A percentile compares a stretch with the other conserved stretches of the same genome.
These are phyloP conservation scores for Nephrocerus scutellatus DNA, from an alignment of 2,888 invertebrate species.

Conservation along the genomic window DNA sequence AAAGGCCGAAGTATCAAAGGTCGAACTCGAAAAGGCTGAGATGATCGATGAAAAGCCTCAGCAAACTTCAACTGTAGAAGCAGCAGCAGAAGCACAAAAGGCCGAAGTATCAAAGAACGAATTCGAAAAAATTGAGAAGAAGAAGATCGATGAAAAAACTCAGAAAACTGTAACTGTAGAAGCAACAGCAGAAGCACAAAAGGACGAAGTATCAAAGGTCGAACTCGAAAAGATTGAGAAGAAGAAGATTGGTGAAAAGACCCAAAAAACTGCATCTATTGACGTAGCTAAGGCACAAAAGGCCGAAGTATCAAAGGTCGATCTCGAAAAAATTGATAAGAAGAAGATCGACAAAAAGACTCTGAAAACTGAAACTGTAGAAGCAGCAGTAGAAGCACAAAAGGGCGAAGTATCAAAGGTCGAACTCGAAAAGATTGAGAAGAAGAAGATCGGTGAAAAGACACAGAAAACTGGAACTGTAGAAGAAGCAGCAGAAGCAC, in stretches of 20 bases:
- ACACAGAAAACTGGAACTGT: neutral
- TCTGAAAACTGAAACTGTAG: constrained; percentile 2
- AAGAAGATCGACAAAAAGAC: constrained; percentile 16
- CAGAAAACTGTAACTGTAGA: too few relatives aligned
- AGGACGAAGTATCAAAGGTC: constrained; percentile 10
- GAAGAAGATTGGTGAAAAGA: too few relatives aligned
- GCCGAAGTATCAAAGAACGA: constrained; percentile 23
- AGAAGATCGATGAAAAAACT: neutral
- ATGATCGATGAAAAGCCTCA: constrained; percentile 14
- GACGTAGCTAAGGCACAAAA: constrained; percentile 15
- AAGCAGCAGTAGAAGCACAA: neutral
- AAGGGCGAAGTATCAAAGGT: constrained; percentile 8
- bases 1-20: neutral
- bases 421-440: constrained; percentile 9
- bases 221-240: constrained; percentile 8
- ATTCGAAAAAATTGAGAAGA: neutral
- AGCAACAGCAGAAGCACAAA: constrained; percentile 19
- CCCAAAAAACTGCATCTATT: neutral
- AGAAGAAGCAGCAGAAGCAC: neutral
- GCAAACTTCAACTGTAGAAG: too few relatives aligned
- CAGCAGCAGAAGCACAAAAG: constrained; percentile 18
- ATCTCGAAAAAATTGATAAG: constrained; percentile 7
- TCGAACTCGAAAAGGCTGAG: constrained; percentile 14
- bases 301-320: constrained; percentile 8
- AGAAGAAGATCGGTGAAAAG: constrained; percentile 5